Percentiles rank a stretch among this genome's conserved stretches.
Evolutionary conservation across 2,797 vertebrate genomes (phyloP).

Genomic region (Enteromius trimaculatus): DNA sequence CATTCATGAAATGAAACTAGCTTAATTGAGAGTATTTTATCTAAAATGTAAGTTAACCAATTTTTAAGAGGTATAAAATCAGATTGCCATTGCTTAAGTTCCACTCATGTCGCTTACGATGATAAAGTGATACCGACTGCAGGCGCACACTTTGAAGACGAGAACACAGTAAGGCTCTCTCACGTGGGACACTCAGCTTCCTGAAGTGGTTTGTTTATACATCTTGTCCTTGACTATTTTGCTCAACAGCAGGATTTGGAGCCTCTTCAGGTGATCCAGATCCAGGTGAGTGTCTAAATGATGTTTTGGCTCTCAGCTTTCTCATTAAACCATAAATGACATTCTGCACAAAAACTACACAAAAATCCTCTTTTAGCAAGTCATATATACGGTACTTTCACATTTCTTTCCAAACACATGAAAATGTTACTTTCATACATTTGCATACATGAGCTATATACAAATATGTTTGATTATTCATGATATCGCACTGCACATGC

Average conservation of each 20-base stretch:
- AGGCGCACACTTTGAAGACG: constrained; percentile 3
- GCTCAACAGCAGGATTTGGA: constrained; percentile 34
- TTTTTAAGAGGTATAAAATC: background rate
- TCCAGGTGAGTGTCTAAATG: constrained; percentile 48
- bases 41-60: background rate
- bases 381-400: background rate
- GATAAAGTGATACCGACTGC: background rate
- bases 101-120: background rate
- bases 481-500: background rate
- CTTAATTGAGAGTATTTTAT: background rate
- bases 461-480: background rate
- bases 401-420: background rate
- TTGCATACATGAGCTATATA: background rate
- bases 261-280: constrained; percentile 47
- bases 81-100: background rate
- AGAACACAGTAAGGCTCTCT: background rate
- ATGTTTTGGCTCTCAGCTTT: constrained; percentile 23
- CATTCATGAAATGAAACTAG: background rate
- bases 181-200: constrained; percentile 9
- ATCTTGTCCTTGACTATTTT: constrained; percentile 39
- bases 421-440: background rate
- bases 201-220: constrained; percentile 58
- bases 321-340: background rate
- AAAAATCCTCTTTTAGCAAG: background rate
- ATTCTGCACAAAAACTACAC: constrained; percentile 8